These are phyloP conservation scores for Sylvietta virens DNA, from an alignment of 2,113 vertebrate species.

Conservation along the genomic window DNA sequence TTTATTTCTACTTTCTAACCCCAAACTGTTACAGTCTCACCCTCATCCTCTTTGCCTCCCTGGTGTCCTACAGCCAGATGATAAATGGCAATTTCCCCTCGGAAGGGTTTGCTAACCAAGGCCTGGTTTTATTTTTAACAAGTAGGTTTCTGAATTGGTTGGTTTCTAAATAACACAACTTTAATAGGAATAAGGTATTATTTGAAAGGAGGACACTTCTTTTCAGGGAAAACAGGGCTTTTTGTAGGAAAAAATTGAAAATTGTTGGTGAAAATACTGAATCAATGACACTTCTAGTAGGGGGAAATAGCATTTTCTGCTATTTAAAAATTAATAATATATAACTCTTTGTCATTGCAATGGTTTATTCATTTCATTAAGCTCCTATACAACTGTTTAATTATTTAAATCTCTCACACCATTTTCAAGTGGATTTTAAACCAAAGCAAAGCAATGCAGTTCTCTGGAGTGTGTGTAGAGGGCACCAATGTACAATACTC, in stretches of 20 bases:
- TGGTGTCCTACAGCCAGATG: not conserved
- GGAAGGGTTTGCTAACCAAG: not conserved
- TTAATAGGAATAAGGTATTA: not conserved
- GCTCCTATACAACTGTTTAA: not conserved
- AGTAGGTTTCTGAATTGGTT: not conserved
- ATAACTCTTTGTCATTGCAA: not conserved
- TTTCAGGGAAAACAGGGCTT: not conserved
- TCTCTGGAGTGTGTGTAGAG: conserved; percentile 17
- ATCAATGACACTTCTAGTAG: not conserved
- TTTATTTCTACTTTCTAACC: not conserved
- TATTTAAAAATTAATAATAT: not conserved
- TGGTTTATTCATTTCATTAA: not conserved
- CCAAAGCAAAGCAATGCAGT: not conserved
- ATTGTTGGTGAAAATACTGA: not conserved
- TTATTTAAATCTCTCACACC: not conserved
- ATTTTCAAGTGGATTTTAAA: not conserved
- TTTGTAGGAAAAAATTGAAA: not conserved
- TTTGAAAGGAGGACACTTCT: not conserved
- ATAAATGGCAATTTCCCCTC: not conserved
- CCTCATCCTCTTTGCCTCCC: not conserved
- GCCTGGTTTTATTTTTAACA: not conserved
- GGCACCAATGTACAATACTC: conserved; percentile 34
- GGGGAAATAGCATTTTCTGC: not conserved
- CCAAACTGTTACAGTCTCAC: not conserved
- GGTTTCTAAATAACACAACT: not conserved